These are phyloP conservation scores for Ranitomeya variabilis DNA, from an alignment of 2,113 vertebrate species.

Conservation along the genomic window DNA sequence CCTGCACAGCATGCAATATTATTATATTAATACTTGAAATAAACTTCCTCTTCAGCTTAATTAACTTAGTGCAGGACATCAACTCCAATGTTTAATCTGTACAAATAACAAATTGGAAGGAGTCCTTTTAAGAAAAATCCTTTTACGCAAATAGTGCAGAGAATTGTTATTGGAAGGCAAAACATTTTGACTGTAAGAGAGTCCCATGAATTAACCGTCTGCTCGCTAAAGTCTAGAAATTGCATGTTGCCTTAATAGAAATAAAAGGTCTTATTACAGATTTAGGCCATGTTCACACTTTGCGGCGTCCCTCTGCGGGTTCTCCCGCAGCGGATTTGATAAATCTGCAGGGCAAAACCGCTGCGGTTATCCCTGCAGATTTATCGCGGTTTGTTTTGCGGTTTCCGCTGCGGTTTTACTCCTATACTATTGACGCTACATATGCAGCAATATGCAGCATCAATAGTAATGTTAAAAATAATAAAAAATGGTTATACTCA, in stretches of 20 bases:
- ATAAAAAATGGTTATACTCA: too few relatives aligned
- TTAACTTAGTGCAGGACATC: slow-evolving; percentile 26
- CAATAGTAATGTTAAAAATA: too few relatives aligned
- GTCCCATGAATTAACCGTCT: not conserved
- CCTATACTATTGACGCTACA: too few relatives aligned
- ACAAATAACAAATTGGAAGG: slow-evolving; percentile 9
- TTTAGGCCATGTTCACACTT: too few relatives aligned
- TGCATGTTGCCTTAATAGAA: not conserved
- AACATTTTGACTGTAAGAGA: not conserved
- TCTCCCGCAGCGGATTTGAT: too few relatives aligned
- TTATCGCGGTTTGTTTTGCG: too few relatives aligned
- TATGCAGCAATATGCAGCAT: too few relatives aligned
- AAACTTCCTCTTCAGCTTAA: slow-evolving; percentile 18
- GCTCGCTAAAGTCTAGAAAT: not conserved
- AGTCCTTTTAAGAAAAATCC: slow-evolving; percentile 17
- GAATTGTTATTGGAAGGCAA: slow-evolving; percentile 9
- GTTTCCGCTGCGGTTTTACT: too few relatives aligned
- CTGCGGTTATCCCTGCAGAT: too few relatives aligned
- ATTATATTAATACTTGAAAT: not conserved
- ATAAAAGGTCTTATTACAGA: not conserved
- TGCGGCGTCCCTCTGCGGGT: too few relatives aligned
- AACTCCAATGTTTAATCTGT: slow-evolving; percentile 24
- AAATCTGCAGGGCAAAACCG: too few relatives aligned
- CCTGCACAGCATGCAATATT: slow-evolving; percentile 13
- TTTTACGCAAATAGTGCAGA: slow-evolving; percentile 10